phyloP scores from a whole-genome alignment of 2,113 vertebrate genomes.

The Lycaon pictus region DNA sequence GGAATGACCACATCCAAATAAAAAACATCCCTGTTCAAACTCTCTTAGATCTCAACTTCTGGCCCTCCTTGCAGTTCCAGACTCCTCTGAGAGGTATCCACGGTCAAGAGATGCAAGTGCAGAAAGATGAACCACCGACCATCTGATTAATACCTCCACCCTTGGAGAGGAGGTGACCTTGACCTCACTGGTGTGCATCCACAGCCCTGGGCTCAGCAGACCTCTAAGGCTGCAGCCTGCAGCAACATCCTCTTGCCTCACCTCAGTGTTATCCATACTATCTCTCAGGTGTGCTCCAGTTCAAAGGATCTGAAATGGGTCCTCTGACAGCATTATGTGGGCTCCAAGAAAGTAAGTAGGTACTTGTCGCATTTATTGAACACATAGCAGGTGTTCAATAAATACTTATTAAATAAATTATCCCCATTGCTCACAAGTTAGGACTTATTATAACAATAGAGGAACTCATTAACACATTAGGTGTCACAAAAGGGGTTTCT shows the following conservation, averaged over 20 bases:
- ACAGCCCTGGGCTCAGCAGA: neutral
- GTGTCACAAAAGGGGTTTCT: neutral
- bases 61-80: neutral
- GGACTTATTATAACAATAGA: neutral
- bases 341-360: neutral
- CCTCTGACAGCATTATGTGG: accelerated
- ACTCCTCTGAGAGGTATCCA: neutral
- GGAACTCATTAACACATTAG: neutral
- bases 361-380: neutral
- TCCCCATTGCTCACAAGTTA: neutral
- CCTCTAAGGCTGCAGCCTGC: neutral
- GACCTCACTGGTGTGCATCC: neutral
- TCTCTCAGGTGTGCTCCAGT: neutral
- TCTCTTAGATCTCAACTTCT: neutral
- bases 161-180: neutral
- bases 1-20: neutral
- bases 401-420: conserved; percentile 14
- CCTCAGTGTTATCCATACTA: neutral
- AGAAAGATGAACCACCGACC: neutral
- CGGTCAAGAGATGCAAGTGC: neutral
- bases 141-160: neutral
- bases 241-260: neutral
- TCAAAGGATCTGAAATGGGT: neutral
- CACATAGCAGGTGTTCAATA: neutral
- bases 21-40: neutral